A percentile compares a stretch with the other conserved stretches of the same genome.
These are phyloP conservation scores for Ostrea edulis DNA, from an alignment of 1,140 invertebrate species.

Conservation along the genomic window DNA sequence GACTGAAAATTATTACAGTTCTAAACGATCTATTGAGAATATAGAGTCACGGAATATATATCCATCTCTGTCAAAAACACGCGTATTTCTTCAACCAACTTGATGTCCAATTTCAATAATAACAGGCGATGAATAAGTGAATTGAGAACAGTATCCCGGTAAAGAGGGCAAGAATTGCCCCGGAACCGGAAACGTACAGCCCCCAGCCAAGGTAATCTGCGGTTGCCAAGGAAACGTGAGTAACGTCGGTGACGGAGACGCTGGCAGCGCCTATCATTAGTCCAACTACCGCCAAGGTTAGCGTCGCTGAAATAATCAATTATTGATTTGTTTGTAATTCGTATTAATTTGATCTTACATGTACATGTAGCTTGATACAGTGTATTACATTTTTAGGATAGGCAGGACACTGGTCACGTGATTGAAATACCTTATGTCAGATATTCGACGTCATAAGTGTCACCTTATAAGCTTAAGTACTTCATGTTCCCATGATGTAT, in stretches of 20 bases:
- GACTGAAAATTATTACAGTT: no score
- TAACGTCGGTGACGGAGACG: conserved; percentile 34
- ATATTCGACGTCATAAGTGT: no score
- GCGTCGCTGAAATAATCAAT: conserved; percentile 39
- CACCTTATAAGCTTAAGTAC: no score
- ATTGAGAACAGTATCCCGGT: conserved; percentile 43
- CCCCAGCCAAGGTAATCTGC: conserved; percentile 45
- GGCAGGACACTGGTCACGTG: no score
- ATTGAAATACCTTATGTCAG: no score
- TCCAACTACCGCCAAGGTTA: conserved; percentile 41
- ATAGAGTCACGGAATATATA: no score
- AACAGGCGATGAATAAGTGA: conserved; percentile 42
- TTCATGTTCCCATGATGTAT: no score
- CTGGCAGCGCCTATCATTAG: conserved; percentile 41
- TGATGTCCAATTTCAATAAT: conserved; percentile 22
- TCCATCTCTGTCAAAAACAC: no score
- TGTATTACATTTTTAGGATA: no score
- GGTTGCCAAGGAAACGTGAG: conserved; percentile 3
- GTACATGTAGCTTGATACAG: no score
- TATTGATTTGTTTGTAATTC: neutral
- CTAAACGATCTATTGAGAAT: no score
- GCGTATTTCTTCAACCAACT: no score
- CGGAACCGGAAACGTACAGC: conserved; percentile 34
- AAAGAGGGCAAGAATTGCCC: conserved; percentile 37
- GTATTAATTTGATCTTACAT: neutral